These are phyloP conservation scores for Eutolmus rufibarbis DNA, from an alignment of 2,888 invertebrate genomes.

Conservation along the genomic window DNA sequence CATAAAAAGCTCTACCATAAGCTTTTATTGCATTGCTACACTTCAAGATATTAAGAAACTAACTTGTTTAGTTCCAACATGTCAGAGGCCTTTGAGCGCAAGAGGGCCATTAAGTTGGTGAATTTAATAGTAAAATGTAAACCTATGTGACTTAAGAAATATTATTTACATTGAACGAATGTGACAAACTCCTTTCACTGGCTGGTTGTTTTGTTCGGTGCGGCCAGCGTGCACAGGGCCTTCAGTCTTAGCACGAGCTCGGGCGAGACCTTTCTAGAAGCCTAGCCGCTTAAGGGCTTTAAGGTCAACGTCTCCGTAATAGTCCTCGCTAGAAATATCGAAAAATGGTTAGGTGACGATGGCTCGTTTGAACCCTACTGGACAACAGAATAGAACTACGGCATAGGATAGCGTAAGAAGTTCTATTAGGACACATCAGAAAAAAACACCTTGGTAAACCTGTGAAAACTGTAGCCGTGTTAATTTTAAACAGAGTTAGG, in stretches of 20 bases:
- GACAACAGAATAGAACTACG: background rate
- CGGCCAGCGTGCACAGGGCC: background rate
- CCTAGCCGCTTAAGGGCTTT: slow-evolving; percentile 87
- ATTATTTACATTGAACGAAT: slow-evolving; percentile 20
- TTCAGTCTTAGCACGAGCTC: slow-evolving; percentile 6
- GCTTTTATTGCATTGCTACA: background rate
- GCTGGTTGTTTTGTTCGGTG: background rate
- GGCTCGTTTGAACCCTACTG: background rate
- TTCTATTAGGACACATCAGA: slow-evolving; percentile 23
- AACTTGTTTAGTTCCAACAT: background rate
- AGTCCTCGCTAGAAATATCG: slow-evolving; percentile 76
- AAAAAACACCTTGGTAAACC: background rate
- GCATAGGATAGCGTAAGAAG: background rate
- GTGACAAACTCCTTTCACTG: background rate
- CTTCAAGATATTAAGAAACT: background rate
- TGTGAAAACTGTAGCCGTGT: background rate
- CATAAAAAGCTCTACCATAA: background rate
- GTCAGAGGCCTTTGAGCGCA: background rate
- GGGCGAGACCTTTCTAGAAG: slow-evolving; percentile 45
- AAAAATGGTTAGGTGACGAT: background rate
- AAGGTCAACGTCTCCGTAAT: slow-evolving; percentile 89
- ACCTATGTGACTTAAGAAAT: background rate
- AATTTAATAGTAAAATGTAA: background rate
- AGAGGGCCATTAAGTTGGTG: background rate
- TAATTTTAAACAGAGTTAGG: background rate